Evolutionary conservation across 2,888 invertebrate species (phyloP), one percentile per base, ranked within the genome.

Genomic region (Aspidiotus rigidus): DNA sequence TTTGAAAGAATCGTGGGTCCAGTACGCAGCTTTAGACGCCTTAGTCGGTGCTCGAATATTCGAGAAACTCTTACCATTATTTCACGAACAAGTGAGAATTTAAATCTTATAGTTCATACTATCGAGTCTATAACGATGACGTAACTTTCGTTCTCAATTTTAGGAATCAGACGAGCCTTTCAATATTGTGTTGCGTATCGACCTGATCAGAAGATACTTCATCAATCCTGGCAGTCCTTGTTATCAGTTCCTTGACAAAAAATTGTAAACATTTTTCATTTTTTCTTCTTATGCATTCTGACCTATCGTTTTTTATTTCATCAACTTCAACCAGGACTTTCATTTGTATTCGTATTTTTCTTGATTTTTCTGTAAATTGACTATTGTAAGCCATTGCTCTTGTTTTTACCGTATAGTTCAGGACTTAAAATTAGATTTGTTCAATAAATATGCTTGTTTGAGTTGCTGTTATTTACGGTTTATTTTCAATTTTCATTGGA

Each of bases 31-130:
- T 6, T 60, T 67, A 39, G 67, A 67, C 16, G 67, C 67, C 10
- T 39, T 67, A 15, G 67, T 53, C 8, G 67, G 59, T 8, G 60
- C 59, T 44, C 42, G 42, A 53, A 67, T 67, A 42, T 67, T 67
- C 16, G 67, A 67, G 15, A 67, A 60, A 44, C n/a, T 67, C 49
- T 67, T 67, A 67, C 67, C 67, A 16, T 39, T 67, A 9, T 67
- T 59, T 40, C 67, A 67, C 15, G 67, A 67, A 67, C 59, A 67
- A 53, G 67, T 67, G 10, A 17, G 40, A 8, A 41, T 15, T 16
- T 13, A 16, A 56, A 49, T 28, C 28, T 28, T n/a, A n/a, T n/a
- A n/a, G n/a, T n/a, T n/a, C n/a, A n/a, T n/a, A n/a, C n/a, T n/a
- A n/a, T n/a, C n/a, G n/a, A n/a, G n/a, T n/a, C n/a, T n/a, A n/a